Percentiles rank a stretch among this genome's conserved stretches.
These are phyloP conservation scores for Prosapia bicincta DNA, from an alignment of 2,888 invertebrate species.

Conservation along the genomic window DNA sequence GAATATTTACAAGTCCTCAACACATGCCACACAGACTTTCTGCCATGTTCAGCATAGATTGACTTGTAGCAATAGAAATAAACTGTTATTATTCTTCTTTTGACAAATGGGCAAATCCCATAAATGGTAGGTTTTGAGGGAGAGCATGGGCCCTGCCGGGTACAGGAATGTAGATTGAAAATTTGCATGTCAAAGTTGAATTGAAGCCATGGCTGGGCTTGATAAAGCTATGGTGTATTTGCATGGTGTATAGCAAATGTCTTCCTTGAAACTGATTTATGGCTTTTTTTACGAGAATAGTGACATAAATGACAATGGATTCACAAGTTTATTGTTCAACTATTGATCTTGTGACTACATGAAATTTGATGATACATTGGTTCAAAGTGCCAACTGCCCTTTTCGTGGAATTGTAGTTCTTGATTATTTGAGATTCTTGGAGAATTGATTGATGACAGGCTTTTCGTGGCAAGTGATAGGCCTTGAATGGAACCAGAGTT, in stretches of 20 bases:
- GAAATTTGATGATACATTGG: conserved; percentile 2
- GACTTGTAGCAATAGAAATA: too few relatives aligned
- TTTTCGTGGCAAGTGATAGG: not conserved
- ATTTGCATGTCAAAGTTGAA: not conserved
- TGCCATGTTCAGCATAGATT: not conserved
- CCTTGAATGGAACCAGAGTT: not conserved
- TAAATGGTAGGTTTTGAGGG: conserved; percentile 1
- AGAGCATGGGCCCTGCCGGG: not conserved
- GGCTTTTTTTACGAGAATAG: not conserved
- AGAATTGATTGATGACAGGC: not conserved
- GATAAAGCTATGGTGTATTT: conserved; percentile 4
- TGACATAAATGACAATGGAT: not conserved
- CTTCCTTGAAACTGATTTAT: conserved; percentile 7
- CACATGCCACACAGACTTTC: not conserved
- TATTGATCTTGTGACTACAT: not conserved
- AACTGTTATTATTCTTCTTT: not conserved
- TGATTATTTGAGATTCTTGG: not conserved
- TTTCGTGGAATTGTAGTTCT: conserved; percentile 9
- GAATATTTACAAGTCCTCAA: too few relatives aligned
- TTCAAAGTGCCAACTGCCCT: conserved; percentile 3
- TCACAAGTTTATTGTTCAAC: not conserved
- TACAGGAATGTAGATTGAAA: conserved; percentile 5
- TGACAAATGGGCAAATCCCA: not conserved
- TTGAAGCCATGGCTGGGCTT: too few relatives aligned
- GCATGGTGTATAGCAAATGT: not conserved